Percentiles rank a stretch among this genome's conserved stretches.
Evolutionary conservation across 2,888 invertebrate genomes (phyloP).

Genomic region (Sinohyriopsis cumingii): DNA sequence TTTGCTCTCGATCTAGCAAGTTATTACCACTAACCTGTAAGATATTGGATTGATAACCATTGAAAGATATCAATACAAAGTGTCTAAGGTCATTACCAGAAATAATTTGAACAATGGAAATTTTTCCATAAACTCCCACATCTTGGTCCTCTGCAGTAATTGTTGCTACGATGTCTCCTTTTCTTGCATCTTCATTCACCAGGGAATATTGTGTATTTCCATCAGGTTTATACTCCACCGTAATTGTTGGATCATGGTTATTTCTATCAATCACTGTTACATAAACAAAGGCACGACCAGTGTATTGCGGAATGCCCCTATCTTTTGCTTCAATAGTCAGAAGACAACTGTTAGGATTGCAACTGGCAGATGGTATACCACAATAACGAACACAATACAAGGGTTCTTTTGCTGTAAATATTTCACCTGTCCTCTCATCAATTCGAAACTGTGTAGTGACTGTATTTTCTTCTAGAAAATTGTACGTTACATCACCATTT

Average conservation of each 20-base stretch:
- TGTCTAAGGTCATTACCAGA: conserved; percentile 92
- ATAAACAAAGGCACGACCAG: conserved; percentile 75
- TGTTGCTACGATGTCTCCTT: conserved; percentile 92
- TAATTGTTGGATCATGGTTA: conserved; percentile 66
- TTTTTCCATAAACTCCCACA: conserved; percentile 92
- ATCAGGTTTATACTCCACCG: conserved; percentile 73
- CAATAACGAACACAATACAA: conserved; percentile 42
- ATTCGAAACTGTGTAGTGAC: conserved; percentile 83
- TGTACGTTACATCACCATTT: conserved; percentile 93
- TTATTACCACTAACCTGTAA: conserved; percentile 89
- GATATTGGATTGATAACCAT: conserved; percentile 84
- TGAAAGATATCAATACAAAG: conserved; percentile 79
- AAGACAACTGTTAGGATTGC: conserved; percentile 89
- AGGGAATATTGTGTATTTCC: conserved; percentile 82
- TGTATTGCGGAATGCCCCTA: conserved; percentile 91
- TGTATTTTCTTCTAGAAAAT: conserved; percentile 85
- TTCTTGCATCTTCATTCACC: conserved; percentile 93
- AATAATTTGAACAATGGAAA: conserved; percentile 83
- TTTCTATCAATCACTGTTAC: conserved; percentile 68
- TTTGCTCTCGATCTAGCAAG: conserved; percentile 89
- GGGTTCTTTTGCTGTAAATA: conserved; percentile 81
- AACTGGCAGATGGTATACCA: conserved; percentile 29
- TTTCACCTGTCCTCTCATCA: conserved; percentile 91
- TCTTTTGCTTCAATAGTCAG: conserved; percentile 95
- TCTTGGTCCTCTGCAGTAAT: conserved; percentile 94